Conservation (phyloP, 2,797 vertebrate species). For the Heterohyrax brucei region DNA sequence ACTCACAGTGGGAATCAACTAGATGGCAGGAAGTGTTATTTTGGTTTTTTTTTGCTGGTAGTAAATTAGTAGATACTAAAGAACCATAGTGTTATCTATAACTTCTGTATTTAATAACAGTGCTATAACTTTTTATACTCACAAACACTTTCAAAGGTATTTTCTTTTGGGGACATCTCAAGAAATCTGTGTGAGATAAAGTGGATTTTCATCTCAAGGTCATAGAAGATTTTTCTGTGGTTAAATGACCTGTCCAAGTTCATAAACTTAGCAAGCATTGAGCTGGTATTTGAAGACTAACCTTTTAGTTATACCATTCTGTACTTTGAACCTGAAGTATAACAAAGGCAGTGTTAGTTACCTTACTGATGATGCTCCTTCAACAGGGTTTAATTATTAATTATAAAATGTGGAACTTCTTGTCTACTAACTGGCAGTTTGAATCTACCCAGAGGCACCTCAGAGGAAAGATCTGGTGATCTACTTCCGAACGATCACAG, state of each 20-base stretch:
- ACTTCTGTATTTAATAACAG: not conserved
- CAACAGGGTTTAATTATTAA: not conserved
- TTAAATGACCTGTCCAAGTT: not conserved
- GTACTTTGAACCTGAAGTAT: not conserved
- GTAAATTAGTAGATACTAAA: not conserved
- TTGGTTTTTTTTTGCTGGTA: no score
- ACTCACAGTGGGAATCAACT: no score
- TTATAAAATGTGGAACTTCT: not conserved
- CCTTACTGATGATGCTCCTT: not conserved
- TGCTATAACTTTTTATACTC: not conserved
- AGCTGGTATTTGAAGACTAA: not conserved
- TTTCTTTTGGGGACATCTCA: not conserved
- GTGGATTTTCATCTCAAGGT: not conserved
- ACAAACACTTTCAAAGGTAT: not conserved
- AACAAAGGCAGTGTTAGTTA: not conserved
- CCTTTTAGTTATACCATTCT: not conserved
- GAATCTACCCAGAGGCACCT: no score
- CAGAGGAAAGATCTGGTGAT: not conserved
- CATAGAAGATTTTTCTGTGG: not conserved
- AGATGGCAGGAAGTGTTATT: no score
- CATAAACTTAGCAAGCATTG: not conserved
- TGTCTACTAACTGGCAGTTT: no score
- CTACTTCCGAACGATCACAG: no score
- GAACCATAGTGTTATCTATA: not conserved
- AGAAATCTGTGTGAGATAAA: not conserved